phyloP scores from a whole-genome alignment of 2,113 vertebrate species.

The Trogon surrucura region DNA sequence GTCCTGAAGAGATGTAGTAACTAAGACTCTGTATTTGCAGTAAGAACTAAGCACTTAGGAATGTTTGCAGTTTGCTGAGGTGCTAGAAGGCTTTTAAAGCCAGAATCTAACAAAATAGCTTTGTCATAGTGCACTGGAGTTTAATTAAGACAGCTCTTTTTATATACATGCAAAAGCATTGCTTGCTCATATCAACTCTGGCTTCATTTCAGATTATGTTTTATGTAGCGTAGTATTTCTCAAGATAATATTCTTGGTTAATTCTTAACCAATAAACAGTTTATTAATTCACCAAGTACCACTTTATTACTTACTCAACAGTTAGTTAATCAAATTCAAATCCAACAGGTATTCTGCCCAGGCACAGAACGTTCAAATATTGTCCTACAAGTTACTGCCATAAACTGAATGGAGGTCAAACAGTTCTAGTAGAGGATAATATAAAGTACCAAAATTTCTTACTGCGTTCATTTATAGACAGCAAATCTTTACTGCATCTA shows the following conservation, averaged over 20 bases:
- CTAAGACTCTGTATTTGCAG: not conserved
- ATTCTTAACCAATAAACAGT: slow-evolving; percentile 47
- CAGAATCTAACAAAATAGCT: not conserved
- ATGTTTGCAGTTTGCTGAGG: not conserved
- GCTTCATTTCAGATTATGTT: slow-evolving; percentile 15
- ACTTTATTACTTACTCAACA: slow-evolving; percentile 29
- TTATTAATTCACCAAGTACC: slow-evolving; percentile 48
- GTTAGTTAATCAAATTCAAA: slow-evolving; percentile 45
- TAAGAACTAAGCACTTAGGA: not conserved
- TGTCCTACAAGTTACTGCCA: not conserved
- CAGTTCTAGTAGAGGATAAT: not conserved
- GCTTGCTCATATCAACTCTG: not conserved
- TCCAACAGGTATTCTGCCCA: not conserved
- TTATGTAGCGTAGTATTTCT: slow-evolving; percentile 45
- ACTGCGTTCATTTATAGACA: not conserved
- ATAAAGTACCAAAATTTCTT: not conserved
- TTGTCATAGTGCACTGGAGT: not conserved
- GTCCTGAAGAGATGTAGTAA: not conserved
- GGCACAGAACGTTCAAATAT: not conserved
- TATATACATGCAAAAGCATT: not conserved
- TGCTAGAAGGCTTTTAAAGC: not conserved
- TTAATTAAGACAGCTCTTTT: slow-evolving; percentile 29
- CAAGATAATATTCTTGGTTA: slow-evolving; percentile 28
- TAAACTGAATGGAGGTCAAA: not conserved
- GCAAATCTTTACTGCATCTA: not conserved